A percentile compares a stretch with the other conserved stretches of the same genome.
Conservation (phyloP, 2,888 invertebrate genomes). For the Malthinus flaveolus region DNA sequence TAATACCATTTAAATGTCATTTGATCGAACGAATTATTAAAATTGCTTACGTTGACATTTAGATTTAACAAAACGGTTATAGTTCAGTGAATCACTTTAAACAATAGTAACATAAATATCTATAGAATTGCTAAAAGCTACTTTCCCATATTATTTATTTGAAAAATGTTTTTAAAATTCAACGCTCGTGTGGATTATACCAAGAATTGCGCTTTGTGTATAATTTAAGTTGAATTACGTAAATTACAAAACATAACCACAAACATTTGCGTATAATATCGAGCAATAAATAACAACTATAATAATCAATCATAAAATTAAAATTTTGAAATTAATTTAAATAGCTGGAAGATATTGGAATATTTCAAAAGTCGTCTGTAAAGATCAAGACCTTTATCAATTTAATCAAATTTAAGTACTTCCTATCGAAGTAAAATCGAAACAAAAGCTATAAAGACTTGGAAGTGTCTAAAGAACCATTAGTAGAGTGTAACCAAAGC, state of each 20-base stretch:
- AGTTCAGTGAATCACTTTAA: constrained; percentile 38
- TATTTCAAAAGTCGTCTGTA: no score
- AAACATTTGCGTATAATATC: neutral
- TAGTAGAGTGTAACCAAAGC: constrained; percentile 35
- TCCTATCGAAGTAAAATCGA: neutral
- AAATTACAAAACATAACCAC: constrained; percentile 2
- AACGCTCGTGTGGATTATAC: constrained; percentile 5
- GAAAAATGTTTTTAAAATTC: constrained; percentile 7
- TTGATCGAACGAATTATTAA: constrained; percentile 12
- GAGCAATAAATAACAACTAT: neutral
- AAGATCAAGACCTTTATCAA: neutral
- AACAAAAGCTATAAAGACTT: constrained; percentile 31
- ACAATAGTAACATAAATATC: constrained; percentile 38
- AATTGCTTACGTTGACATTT: constrained; percentile 32
- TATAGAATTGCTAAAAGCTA: constrained; percentile 18
- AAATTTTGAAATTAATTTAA: no score
- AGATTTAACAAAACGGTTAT: constrained; percentile 36
- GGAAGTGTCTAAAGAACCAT: constrained; percentile 32
- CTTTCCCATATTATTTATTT: constrained; percentile 14
- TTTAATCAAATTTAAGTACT: constrained; percentile 5
- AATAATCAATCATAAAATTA: no score
- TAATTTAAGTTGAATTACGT: constrained; percentile 5
- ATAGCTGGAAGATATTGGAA: no score
- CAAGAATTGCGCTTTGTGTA: constrained; percentile 6
- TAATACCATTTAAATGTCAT: constrained; percentile 4